Conservation (phyloP, 1,140 invertebrate genomes). For the Papilio polyxenes region DNA sequence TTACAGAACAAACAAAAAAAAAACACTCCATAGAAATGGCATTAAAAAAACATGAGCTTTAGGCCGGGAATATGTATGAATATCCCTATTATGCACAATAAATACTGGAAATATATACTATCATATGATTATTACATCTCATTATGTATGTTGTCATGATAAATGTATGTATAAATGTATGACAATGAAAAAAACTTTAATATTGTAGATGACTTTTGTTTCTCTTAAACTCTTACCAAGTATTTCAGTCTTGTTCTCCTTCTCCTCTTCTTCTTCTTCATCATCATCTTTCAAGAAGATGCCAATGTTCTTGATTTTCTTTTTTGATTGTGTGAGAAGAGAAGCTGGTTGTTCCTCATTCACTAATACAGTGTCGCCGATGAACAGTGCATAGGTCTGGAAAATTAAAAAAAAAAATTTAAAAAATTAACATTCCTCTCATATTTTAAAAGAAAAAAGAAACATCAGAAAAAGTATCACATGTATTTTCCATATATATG, state of each 20-base stretch:
- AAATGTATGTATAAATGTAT: neutral
- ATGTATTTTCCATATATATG: neutral
- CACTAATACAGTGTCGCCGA: slow-evolving; percentile 98
- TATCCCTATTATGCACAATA: neutral
- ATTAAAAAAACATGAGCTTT: neutral
- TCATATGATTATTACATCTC: neutral
- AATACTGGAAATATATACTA: neutral
- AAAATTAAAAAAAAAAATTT: slow-evolving; percentile 46
- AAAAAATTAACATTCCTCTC: neutral
- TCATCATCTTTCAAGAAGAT: slow-evolving; percentile 98
- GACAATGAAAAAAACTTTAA: neutral
- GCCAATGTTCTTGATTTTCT: slow-evolving; percentile 97
- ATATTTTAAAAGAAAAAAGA: slow-evolving; percentile 18
- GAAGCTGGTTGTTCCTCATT: slow-evolving; percentile 94
- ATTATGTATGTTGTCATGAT: neutral
- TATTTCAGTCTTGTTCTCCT: slow-evolving; percentile 83
- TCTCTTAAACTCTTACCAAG: slow-evolving; percentile 65
- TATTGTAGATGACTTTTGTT: neutral
- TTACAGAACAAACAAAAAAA: slow-evolving; percentile 48
- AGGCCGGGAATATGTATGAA: neutral
- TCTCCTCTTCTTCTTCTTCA: slow-evolving; percentile 91
- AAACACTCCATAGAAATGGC: neutral
- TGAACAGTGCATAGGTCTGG: slow-evolving; percentile 93
- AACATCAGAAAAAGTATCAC: neutral
- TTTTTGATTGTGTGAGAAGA: slow-evolving; percentile 95